Evolutionary conservation across 2,888 invertebrate genomes (phyloP), one percentile per base, ranked within the genome.

Genomic region (Phortica okadai): DNA sequence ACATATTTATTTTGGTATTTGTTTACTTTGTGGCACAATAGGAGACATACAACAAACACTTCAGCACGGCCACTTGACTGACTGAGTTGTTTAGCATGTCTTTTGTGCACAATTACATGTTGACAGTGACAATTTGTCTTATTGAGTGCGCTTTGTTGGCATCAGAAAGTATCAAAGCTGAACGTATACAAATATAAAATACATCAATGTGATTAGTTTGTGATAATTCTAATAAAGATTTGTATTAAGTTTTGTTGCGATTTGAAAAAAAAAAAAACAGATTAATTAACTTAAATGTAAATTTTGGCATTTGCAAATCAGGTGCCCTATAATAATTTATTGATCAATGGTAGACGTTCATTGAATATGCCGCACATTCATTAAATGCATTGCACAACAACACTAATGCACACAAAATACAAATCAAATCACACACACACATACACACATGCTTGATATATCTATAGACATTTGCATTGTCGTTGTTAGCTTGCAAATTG

Each of bases 401-500:
- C 50, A 44, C 42, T 21, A 58, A 58, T 58, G 8, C 50, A 67
- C n/a, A 33, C 54, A 58, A 21, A 21, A 21, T 21, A 21, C 21
- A 21, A 21, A 21, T 21, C 21, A 21, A 21, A 21, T 21, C 10
- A 54, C 54, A 64, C 14, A 33, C 54, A 66, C 33, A 50, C 50
- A 5, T 5, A 74, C 54, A 66, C 64, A 11, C 66, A 73, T 45
- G 64, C 21, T 21, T 21, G 21, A 21, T 21, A 21, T 21, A 21
- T 21, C 21, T 21, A 21, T 21, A 21, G 21, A 21, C 21, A 21
- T 6, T 67, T 21, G 50, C 73, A 33, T 64, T 62, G 42, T 64
- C 56, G 72, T 67, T 56, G 54, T 78, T 78, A 81, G 78, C 79
- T 77, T 80, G 87, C 80, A 86, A 88, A 88, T 88, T 88, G 89